phyloP scores from a whole-genome alignment of 2,113 vertebrate genomes.

The Rhinoptilus africanus region DNA sequence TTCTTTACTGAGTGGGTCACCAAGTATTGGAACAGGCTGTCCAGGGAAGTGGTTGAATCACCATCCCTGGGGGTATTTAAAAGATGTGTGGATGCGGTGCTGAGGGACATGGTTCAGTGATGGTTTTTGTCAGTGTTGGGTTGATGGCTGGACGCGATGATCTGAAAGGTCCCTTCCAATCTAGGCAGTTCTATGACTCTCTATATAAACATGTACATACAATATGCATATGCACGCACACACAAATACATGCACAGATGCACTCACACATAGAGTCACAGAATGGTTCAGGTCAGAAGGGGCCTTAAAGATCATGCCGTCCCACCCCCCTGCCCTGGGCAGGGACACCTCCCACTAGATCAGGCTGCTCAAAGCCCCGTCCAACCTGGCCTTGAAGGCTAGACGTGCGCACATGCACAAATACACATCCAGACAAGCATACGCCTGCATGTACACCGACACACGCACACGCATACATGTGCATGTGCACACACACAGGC shows the following conservation, averaged over 20 bases:
- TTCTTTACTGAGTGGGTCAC: not conserved
- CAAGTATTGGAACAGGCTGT: not conserved
- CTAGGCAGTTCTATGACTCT: not conserved
- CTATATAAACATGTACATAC: not conserved
- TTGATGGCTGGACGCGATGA: not conserved
- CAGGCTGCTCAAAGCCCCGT: too few relatives aligned
- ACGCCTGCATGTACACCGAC: fast-evolving
- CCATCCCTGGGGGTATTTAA: not conserved
- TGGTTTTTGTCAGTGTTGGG: not conserved
- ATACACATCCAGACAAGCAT: too few relatives aligned
- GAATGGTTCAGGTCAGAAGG: too few relatives aligned
- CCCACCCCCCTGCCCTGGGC: too few relatives aligned
- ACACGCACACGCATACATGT: too few relatives aligned
- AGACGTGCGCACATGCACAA: not conserved
- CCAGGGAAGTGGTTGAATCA: not conserved
- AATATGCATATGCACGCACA: too few relatives aligned
- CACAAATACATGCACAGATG: too few relatives aligned
- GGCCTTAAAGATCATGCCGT: too few relatives aligned
- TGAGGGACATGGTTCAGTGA: not conserved
- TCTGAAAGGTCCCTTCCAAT: not conserved
- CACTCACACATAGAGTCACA: too few relatives aligned
- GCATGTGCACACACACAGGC: not conserved
- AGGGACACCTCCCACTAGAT: too few relatives aligned
- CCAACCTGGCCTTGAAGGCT: too few relatives aligned
- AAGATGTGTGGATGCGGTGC: not conserved